These are phyloP conservation scores for Petaurus breviceps DNA, from an alignment of 2,113 vertebrate species.

Conservation along the genomic window DNA sequence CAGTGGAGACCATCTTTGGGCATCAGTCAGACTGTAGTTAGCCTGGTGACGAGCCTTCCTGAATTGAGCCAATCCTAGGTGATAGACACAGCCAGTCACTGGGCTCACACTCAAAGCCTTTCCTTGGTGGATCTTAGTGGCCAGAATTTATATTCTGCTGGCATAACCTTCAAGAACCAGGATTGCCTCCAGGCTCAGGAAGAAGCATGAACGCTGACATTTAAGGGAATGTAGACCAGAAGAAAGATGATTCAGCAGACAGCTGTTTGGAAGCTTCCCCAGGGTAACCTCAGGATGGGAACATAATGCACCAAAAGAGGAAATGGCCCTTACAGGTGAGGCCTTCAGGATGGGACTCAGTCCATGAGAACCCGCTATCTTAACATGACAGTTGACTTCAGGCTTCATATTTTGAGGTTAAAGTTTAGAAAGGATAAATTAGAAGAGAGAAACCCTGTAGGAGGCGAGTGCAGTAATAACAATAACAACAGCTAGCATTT, in stretches of 20 bases:
- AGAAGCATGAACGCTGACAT: background rate
- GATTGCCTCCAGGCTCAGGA: background rate
- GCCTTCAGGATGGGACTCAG: background rate
- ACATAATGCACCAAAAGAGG: too few species aligned
- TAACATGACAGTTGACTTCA: background rate
- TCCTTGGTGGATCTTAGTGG: background rate
- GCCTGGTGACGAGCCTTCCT: too few species aligned
- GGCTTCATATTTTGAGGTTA: constrained; percentile 2
- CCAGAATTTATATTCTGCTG: too few species aligned
- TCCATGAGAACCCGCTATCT: too few species aligned
- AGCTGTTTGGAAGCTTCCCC: too few species aligned
- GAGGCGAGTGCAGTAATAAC: background rate
- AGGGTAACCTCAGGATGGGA: too few species aligned
- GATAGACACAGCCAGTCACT: too few species aligned
- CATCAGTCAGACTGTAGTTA: too few species aligned
- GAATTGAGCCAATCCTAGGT: too few species aligned
- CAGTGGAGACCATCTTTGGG: too few species aligned
- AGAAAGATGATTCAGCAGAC: background rate
- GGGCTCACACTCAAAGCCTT: background rate
- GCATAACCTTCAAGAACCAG: too few species aligned
- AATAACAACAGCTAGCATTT: background rate
- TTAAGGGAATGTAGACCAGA: background rate
- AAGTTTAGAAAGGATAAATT: background rate
- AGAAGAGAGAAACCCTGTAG: background rate
- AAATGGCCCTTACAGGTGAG: too few species aligned